Percentiles rank a stretch among this genome's conserved stretches.
Evolutionary conservation across 1,140 invertebrate species (phyloP).

Genomic region (Listronotus oregonensis): DNA sequence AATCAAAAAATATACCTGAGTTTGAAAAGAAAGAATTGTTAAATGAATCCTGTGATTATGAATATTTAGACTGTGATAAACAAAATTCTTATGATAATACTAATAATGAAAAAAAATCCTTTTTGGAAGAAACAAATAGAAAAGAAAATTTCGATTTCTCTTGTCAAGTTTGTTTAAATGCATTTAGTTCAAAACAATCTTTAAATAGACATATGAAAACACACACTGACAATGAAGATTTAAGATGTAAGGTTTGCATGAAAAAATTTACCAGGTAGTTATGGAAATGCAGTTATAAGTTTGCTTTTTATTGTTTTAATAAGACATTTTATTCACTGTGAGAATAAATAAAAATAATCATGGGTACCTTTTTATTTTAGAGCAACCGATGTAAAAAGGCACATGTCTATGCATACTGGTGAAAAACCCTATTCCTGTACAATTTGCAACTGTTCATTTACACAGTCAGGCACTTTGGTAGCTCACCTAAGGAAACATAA

Average conservation of each 20-base stretch:
- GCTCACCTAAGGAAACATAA: constrained; percentile 56
- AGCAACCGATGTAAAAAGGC: constrained; percentile 44
- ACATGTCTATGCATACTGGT: constrained; percentile 67
- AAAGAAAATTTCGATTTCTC: constrained; percentile 25
- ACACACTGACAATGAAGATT: constrained; percentile 40
- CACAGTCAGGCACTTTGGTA: constrained; percentile 61
- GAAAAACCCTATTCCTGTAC: constrained; percentile 71
- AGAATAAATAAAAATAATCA: too few relatives aligned
- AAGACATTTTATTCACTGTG: too few relatives aligned
- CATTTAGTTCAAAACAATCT: constrained; percentile 44
- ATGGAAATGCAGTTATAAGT: neutral
- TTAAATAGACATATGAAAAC: constrained; percentile 42
- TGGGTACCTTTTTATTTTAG: constrained; percentile 26
- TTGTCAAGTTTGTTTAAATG: constrained; percentile 45
- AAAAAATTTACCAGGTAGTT: constrained; percentile 41
- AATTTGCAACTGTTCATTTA: constrained; percentile 62
- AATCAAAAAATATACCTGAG: neutral
- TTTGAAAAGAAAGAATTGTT: constrained; percentile 1
- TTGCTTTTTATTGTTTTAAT: too few relatives aligned
- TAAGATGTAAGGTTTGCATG: constrained; percentile 43
- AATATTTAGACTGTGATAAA: constrained; percentile 28
- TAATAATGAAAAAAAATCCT: constrained; percentile 2
- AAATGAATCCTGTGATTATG: constrained; percentile 13
- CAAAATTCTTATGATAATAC: constrained; percentile 6
- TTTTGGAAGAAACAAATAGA: constrained; percentile 7